A percentile compares a stretch with the other conserved stretches of the same genome.
These are phyloP conservation scores for Iguana delicatissima DNA, from an alignment of 2,797 vertebrate species.

Conservation along the genomic window DNA sequence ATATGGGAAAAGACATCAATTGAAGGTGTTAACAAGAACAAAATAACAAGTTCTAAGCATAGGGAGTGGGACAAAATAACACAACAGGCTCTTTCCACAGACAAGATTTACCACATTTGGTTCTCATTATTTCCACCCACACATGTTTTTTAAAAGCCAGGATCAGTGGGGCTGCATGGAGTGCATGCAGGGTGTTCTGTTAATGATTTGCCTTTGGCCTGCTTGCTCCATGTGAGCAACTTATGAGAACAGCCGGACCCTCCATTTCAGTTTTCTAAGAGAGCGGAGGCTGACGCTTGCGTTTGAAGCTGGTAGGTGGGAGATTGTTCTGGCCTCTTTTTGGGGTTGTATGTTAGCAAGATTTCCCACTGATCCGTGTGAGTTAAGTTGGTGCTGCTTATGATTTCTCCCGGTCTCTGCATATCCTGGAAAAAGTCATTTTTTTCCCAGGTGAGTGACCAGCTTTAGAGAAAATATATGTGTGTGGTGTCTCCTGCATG, in stretches of 20 bases:
- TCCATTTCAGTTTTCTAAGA: neutral
- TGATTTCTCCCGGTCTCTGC: neutral
- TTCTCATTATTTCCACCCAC: constrained; percentile 12
- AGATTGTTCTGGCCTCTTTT: no score
- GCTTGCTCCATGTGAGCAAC: neutral
- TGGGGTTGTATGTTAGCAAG: no score
- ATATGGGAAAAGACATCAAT: neutral
- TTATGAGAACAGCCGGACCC: neutral
- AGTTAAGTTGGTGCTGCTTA: neutral
- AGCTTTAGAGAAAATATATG: neutral
- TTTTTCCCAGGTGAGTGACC: constrained; percentile 1
- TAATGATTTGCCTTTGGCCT: constrained; percentile 27
- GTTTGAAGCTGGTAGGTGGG: neutral
- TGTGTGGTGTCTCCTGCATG: neutral
- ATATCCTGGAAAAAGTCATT: neutral
- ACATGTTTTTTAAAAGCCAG: neutral
- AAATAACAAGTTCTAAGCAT: neutral
- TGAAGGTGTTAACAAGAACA: neutral
- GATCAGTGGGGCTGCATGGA: neutral
- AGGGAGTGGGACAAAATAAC: neutral
- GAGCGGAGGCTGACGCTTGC: no score
- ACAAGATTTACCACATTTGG: constrained; percentile 15
- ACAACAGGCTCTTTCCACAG: neutral
- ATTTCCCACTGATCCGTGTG: neutral
- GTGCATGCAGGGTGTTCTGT: neutral